Conservation (phyloP, 1,140 invertebrate genomes). For the Trichogramma pretiosum region DNA sequence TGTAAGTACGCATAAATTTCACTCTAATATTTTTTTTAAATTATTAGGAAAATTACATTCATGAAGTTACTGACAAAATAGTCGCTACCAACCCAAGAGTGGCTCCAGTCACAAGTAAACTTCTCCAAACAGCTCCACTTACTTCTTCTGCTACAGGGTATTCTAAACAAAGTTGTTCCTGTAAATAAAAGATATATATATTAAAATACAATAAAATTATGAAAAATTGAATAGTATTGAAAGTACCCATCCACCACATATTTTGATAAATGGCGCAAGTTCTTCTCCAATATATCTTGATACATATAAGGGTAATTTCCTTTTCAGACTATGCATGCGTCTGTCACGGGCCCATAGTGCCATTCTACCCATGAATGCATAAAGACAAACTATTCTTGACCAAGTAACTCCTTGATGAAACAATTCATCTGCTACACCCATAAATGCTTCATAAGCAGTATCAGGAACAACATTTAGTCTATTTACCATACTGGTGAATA, state of each 20-base stretch:
- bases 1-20: conserved; percentile 36
- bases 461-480: conserved; percentile 47
- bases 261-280: conserved; percentile 41
- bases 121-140: conserved; percentile 50
- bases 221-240: conserved; percentile 2
- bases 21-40: conserved; percentile 10
- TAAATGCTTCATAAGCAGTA: conserved; percentile 49
- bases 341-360: conserved; percentile 46
- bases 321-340: conserved; percentile 39
- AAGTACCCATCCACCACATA: conserved; percentile 41
- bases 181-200: conserved; percentile 16
- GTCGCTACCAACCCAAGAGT: conserved; percentile 50
- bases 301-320: conserved; percentile 40
- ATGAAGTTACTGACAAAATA: conserved; percentile 41
- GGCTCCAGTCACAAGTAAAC: conserved; percentile 49
- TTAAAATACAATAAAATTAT: conserved; percentile 2
- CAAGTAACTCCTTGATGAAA: conserved; percentile 52
- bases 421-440: conserved; percentile 51
- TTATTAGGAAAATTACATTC: conserved; percentile 22
- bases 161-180: conserved; percentile 52
- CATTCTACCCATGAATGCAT: conserved; percentile 52
- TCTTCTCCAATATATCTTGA: conserved; percentile 40
- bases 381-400: conserved; percentile 54
- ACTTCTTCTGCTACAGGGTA: conserved; percentile 51
- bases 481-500: conserved; percentile 54